phyloP scores from a whole-genome alignment of 2,888 invertebrate species.

The Aelia acuminata region DNA sequence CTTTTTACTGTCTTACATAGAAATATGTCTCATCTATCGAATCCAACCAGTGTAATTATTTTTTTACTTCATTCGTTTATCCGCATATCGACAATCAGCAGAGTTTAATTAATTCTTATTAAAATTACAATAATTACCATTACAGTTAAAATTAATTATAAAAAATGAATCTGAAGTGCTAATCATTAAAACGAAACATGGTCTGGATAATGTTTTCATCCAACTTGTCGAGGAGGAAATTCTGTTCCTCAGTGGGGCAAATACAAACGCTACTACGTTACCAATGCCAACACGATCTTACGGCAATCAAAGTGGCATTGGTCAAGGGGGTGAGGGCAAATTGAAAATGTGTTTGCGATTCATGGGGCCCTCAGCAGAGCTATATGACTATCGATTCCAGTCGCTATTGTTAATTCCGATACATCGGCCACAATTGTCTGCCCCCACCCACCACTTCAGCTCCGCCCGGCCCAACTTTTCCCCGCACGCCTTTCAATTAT shows the following conservation, averaged over 20 bases:
- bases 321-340: not conserved
- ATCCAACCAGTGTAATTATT: too few relatives aligned
- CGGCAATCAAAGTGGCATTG: not conserved
- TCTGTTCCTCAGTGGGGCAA: too few relatives aligned
- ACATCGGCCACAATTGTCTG: not conserved
- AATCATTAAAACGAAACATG: too few relatives aligned
- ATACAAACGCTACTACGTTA: too few relatives aligned
- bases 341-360: not conserved
- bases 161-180: too few relatives aligned
- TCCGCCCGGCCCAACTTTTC: not conserved
- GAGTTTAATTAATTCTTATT: too few relatives aligned
- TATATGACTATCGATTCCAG: not conserved
- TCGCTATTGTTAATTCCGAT: constrained; percentile 10
- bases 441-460: not conserved
- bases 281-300: not conserved
- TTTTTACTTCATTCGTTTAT: too few relatives aligned
- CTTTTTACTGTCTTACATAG: too few relatives aligned
- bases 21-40: too few relatives aligned
- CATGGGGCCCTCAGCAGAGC: not conserved
- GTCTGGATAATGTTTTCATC: not conserved
- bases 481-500: not conserved
- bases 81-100: too few relatives aligned
- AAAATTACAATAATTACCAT: too few relatives aligned
- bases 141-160: too few relatives aligned
- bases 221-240: not conserved